Percentiles rank a stretch among this genome's conserved stretches.
phyloP scores from a whole-genome alignment of 2,797 vertebrate genomes.

The Alca torda region DNA sequence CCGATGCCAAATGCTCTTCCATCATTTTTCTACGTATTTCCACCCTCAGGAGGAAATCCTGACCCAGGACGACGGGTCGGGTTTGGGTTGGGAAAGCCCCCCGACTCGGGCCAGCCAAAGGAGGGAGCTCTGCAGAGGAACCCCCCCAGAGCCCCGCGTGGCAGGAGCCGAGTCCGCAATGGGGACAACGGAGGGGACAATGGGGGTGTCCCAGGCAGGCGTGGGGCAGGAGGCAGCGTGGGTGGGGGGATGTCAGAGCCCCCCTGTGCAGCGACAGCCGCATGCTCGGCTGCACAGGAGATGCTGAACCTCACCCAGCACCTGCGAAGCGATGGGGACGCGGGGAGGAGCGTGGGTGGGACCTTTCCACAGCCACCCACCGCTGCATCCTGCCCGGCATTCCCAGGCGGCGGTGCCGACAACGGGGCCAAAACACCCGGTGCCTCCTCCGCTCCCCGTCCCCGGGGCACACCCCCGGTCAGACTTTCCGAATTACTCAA shows the following conservation, averaged over 20 bases:
- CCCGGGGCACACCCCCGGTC: accelerated
- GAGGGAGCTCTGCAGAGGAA: not conserved
- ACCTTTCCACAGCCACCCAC: not conserved
- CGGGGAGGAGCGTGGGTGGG: not conserved
- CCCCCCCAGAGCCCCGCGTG: accelerated
- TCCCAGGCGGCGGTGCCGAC: not conserved
- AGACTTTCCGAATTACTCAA: not conserved
- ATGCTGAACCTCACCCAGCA: not conserved
- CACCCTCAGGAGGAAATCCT: constrained; percentile 42
- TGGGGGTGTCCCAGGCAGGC: not conserved
- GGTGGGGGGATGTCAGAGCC: not conserved
- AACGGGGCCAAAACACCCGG: not conserved
- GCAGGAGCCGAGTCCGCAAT: accelerated
- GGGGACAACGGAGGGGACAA: not conserved
- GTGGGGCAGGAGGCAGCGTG: not conserved
- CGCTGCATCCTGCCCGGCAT: accelerated
- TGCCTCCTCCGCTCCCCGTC: not conserved
- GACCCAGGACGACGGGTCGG: not conserved
- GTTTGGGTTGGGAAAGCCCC: not conserved
- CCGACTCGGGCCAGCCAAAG: accelerated
- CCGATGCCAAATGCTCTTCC: not conserved
- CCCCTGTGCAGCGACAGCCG: not conserved
- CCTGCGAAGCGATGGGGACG: accelerated
- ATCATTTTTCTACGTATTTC: not conserved
- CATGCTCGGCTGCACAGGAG: not conserved